phyloP scores from a whole-genome alignment of 1,140 invertebrate species.

The Ectropis grisescens region DNA sequence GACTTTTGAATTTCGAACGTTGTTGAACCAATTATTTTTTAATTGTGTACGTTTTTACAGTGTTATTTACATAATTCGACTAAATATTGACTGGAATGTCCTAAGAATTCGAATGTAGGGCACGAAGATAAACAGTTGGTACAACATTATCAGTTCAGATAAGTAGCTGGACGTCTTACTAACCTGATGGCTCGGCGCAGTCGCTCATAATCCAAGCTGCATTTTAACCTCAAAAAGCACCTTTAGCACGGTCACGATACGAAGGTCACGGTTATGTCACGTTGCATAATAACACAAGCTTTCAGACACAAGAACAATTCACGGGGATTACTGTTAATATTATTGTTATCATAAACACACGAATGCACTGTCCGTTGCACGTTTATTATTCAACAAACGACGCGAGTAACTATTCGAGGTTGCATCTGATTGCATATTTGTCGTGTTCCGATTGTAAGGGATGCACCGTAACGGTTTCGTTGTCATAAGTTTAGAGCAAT shows the following conservation, averaged over 20 bases:
- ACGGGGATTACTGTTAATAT: slow-evolving; percentile 57
- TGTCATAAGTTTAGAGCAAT: slow-evolving; percentile 53
- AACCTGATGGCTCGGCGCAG: slow-evolving; percentile 62
- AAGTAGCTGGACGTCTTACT: slow-evolving; percentile 42
- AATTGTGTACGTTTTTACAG: too few relatives aligned
- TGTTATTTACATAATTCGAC: slow-evolving; percentile 2
- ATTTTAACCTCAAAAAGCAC: slow-evolving; percentile 67
- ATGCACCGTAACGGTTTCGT: slow-evolving; percentile 43
- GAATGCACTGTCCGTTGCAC: slow-evolving; percentile 65
- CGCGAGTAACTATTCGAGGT: slow-evolving; percentile 41
- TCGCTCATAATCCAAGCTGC: slow-evolving; percentile 63
- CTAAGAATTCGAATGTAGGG: slow-evolving; percentile 24
- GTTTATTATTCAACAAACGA: slow-evolving; percentile 55
- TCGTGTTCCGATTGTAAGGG: slow-evolving; percentile 30
- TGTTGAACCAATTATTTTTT: too few relatives aligned
- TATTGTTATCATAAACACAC: slow-evolving; percentile 67
- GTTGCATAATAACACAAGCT: slow-evolving; percentile 59
- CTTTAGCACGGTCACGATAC: slow-evolving; percentile 46
- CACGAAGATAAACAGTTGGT: slow-evolving; percentile 29
- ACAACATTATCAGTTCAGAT: slow-evolving; percentile 34
- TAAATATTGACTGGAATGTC: too few relatives aligned
- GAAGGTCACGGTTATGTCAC: slow-evolving; percentile 65
- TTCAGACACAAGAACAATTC: slow-evolving; percentile 33
- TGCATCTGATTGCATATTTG: slow-evolving; percentile 52
- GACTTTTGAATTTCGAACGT: too few relatives aligned